A percentile compares a stretch with the other conserved stretches of the same genome.
phyloP scores from a whole-genome alignment of 2,888 invertebrate genomes.

The Drosophila fungiperda region DNA sequence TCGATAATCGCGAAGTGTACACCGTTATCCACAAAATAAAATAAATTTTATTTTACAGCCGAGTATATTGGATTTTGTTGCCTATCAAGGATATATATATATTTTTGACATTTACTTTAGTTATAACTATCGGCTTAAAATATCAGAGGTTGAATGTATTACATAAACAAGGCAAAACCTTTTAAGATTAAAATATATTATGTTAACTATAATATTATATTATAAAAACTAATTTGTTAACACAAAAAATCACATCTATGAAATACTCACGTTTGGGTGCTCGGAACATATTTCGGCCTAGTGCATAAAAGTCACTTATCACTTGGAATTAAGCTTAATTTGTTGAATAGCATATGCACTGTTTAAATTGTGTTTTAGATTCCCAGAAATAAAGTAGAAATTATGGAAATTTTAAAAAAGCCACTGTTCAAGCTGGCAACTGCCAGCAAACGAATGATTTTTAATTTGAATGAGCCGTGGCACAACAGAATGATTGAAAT shows the following conservation, averaged over 20 bases:
- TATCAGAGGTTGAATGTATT: not conserved
- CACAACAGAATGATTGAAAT: slow-evolving; percentile 42
- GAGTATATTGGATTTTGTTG: not conserved
- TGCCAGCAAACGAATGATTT: slow-evolving; percentile 46
- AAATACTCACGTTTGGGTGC: slow-evolving; percentile 54
- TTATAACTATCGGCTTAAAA: not conserved
- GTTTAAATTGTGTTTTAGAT: not conserved
- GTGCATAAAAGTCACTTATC: not conserved
- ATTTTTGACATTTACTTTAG: not conserved
- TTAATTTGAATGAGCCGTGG: slow-evolving; percentile 16
- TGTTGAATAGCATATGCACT: slow-evolving; percentile 6
- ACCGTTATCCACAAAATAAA: not conserved
- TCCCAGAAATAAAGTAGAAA: not conserved
- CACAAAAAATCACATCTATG: not conserved
- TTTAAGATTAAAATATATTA: not conserved
- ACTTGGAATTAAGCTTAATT: not conserved
- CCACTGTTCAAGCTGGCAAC: slow-evolving; percentile 19
- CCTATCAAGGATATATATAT: not conserved
- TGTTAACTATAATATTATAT: not conserved
- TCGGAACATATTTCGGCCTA: slow-evolving; percentile 31
- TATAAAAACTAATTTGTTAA: not conserved
- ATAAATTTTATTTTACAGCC: not conserved
- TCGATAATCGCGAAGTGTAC: not conserved
- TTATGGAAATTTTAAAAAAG: slow-evolving; percentile 7
- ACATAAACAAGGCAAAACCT: not conserved